phyloP scores from a whole-genome alignment of 2,113 vertebrate species.

The Aplodontia rufa region DNA sequence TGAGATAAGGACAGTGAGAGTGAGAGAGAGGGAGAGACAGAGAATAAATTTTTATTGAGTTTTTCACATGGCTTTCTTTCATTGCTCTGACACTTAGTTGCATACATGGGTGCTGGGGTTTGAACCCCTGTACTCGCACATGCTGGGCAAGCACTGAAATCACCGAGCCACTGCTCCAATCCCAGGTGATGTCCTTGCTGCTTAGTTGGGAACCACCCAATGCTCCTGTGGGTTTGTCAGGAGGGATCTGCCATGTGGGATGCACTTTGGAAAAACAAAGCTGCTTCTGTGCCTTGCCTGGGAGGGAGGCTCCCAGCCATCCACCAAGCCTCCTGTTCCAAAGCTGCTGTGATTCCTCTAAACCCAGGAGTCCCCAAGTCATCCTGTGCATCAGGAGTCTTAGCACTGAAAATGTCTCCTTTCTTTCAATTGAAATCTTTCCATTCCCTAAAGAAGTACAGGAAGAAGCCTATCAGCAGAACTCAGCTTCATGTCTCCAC shows the following conservation, averaged over 20 bases:
- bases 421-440: background rate
- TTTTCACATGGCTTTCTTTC: too few species aligned
- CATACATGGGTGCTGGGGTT: too few species aligned
- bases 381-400: background rate
- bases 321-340: too few species aligned
- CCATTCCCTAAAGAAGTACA: background rate
- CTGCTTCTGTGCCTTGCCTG: too few species aligned
- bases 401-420: background rate
- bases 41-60: too few species aligned
- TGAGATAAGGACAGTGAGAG: too few species aligned
- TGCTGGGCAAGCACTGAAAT: too few species aligned
- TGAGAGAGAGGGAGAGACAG: too few species aligned
- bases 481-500: background rate
- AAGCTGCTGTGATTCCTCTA: background rate
- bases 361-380: background rate
- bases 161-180: too few species aligned
- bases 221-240: background rate
- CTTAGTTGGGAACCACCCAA: background rate
- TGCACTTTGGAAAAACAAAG: background rate
- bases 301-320: background rate
- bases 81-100: too few species aligned
- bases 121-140: too few species aligned
- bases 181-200: background rate
- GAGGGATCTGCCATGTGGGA: background rate
- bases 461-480: background rate